Evolutionary conservation across 2,888 invertebrate species (phyloP), one percentile per base, ranked within the genome.

Genomic region (Idaea aversata): DNA sequence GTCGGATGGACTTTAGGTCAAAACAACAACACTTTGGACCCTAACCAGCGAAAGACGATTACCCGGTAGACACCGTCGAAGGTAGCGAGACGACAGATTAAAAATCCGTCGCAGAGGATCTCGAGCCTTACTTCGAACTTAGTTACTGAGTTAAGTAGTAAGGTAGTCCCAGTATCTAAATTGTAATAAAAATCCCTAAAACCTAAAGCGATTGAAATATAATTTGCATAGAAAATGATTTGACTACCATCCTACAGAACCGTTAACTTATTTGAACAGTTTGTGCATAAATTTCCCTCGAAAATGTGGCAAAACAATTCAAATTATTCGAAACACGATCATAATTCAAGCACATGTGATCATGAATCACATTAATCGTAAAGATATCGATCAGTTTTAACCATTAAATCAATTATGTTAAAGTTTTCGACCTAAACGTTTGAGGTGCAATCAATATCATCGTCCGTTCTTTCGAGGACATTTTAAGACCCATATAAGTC

Each of bases 371-470:
- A 74, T 70, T 75, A 75, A 81, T 77, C 75, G 76, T 74, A 73
- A 68, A 74, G 72, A 77, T 81, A 77, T 81, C 77, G 79, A 86
- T 85, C 80, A 77, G 85, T 84, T 79, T 81, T 67, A 67, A 67
- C 67, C 77, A 72, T 77, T 83, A 84, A 78, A 87, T 86, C 83
- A 83, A 82, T 74, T 75, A 75, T 79, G 81, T 81, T 82, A 83
- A 78, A 80, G 76, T 79, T 76, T 77, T 79, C 77, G 76, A 74
- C 77, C 77, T 75, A 74, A 79, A 82, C 80, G 79, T 81, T 77
- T 70, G 73, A 75, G 75, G 75, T 78, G 86, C 87, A 86, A 88
- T 88, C 87, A 87, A 88, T 88, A 85, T 82, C 77, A 71, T 66
- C 63, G 69, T 70, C 68, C 68, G 70, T 71, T 74, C 25, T 85